These are phyloP conservation scores for Eurosta solidaginis DNA, from an alignment of 1,140 invertebrate species.

Conservation along the genomic window DNA sequence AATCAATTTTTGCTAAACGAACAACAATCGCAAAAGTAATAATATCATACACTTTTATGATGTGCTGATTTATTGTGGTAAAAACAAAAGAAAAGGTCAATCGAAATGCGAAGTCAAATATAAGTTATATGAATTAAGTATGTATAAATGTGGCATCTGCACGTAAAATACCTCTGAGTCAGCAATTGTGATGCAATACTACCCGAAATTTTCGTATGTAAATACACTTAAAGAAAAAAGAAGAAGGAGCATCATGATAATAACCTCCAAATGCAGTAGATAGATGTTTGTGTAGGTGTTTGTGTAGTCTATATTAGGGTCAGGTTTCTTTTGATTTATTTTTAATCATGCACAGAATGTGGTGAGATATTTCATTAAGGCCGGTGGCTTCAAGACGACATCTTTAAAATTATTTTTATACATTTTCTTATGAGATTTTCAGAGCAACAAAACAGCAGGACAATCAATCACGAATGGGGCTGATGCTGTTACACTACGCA, in stretches of 20 bases:
- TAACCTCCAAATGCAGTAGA: not conserved
- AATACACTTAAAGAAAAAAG: not conserved
- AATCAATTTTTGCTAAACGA: conserved; percentile 9
- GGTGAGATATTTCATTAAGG: no score
- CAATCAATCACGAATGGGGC: no score
- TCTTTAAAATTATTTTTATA: no score
- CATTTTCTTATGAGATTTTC: no score
- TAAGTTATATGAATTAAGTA: not conserved
- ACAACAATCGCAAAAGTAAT: not conserved
- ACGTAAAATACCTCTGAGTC: conserved; percentile 4
- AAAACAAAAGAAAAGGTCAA: not conserved
- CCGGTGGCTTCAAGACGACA: no score
- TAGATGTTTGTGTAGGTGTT: not conserved
- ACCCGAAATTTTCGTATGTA: not conserved
- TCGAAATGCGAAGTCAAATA: not conserved
- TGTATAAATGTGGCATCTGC: not conserved
- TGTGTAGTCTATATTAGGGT: no score
- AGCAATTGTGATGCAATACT: not conserved
- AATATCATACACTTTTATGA: conserved; percentile 7
- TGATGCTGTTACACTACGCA: no score
- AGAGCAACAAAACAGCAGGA: no score
- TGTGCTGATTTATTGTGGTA: not conserved
- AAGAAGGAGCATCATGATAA: not conserved
- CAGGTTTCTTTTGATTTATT: no score
- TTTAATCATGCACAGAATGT: no score